Evolutionary conservation across 35 echinoderm and acorn worm species (phyloP).

Genomic region (Chiridota heheva): DNA sequence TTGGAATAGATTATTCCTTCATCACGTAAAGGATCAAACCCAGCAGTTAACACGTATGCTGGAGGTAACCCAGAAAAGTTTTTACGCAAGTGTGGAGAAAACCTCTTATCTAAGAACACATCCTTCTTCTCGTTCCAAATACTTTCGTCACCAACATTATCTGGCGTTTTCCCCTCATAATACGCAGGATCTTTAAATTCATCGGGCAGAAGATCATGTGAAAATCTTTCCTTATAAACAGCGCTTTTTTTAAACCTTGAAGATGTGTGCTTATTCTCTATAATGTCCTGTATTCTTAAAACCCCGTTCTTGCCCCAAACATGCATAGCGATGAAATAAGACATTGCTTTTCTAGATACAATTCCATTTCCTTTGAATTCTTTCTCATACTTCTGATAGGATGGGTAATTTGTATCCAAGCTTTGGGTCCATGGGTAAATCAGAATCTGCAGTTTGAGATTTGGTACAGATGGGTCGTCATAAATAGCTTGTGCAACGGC

Average conservation of each 20-base stretch:
- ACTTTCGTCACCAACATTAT: slow-evolving; percentile 34
- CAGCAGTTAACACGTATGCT: slow-evolving; percentile 70
- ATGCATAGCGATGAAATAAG: slow-evolving; percentile 16
- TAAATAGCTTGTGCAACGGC: slow-evolving; percentile 33
- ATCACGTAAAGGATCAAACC: slow-evolving; percentile 77
- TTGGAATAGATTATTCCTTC: slow-evolving; percentile 81
- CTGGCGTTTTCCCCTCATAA: neutral
- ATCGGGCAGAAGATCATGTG: slow-evolving; percentile 44
- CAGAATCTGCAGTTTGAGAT: slow-evolving; percentile 62
- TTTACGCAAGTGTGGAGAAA: slow-evolving; percentile 54
- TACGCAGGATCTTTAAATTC: slow-evolving; percentile 42
- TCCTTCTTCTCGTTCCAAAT: slow-evolving; percentile 35
- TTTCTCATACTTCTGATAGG: slow-evolving; percentile 50
- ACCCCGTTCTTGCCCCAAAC: slow-evolving; percentile 32
- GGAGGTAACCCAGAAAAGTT: slow-evolving; percentile 66
- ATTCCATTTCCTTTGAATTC: slow-evolving; percentile 49
- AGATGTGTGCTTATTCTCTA: slow-evolving; percentile 58
- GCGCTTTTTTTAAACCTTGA: slow-evolving; percentile 42
- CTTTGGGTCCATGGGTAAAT: slow-evolving; percentile 61
- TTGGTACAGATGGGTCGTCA: slow-evolving; percentile 49
- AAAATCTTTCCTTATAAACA: neutral
- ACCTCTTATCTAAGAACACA: slow-evolving; percentile 31
- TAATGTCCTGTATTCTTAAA: neutral
- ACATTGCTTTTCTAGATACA: slow-evolving; percentile 6
- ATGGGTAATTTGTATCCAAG: slow-evolving; percentile 45